Evolutionary conservation across 2,113 vertebrate species (phyloP), one percentile per base, ranked within the genome.

Genomic region (Festucalex cinctus): DNA sequence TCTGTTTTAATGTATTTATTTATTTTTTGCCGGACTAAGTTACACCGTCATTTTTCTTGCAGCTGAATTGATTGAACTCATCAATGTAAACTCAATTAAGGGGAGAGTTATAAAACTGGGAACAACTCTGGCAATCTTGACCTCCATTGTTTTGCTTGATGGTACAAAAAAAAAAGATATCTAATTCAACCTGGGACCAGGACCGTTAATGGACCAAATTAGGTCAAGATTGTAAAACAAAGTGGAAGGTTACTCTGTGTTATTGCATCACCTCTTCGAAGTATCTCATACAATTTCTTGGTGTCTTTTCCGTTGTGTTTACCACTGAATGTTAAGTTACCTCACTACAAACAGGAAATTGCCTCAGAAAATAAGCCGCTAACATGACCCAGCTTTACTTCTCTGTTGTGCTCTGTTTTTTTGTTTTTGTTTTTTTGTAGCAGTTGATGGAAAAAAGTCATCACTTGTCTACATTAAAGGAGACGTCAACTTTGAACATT

Each of bases 11-110:
- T 9, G 13, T 41, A 7, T 24, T 37, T 24, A 16, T 60, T 36
- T 14, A 19, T 12, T 63, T 51, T 60, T 73, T 69, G 2, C 26
- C 60, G 67, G 36, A 74, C 64, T 64, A 73, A 73, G 19, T 35
- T 20, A 69, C 60, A 51, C 35, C 70, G 14, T 26, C 2, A 0
- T 66, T 68, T 26, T 71, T 13, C 65, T 16, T 0, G 61, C 10
- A 39, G 9, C 53, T 44, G 9, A 61, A 22, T 7, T 39, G 5
- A 44, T 61, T 59, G 6, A 22, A 48, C n/a, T 32, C 66, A 22
- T 2, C 2, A 36, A n/a, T 69, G 6, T 10, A 7, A 5, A 57
- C 35, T 61, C 57, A 36, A 46, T 28, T 73, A 60, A 54, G 59
- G 69, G 19, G 78, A 51, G 26, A 9, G 0, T 54, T 71, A 63